A percentile compares a stretch with the other conserved stretches of the same genome.
Conservation (phyloP, 2,113 vertebrate species). For the Scomber japonicus region DNA sequence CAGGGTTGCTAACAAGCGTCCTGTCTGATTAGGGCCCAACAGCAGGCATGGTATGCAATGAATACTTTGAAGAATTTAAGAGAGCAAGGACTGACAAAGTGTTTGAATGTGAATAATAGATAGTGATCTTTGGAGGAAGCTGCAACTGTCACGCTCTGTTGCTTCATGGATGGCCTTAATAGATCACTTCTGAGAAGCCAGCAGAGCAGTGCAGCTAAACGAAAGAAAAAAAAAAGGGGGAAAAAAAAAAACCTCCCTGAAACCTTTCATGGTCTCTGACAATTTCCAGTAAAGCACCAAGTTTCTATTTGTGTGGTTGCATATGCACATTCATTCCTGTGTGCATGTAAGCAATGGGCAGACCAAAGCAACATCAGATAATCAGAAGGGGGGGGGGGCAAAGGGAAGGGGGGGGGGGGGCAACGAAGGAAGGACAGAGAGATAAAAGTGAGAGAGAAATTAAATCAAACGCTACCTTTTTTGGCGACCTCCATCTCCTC, state of each 20-base stretch:
- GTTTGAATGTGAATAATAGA: slow-evolving; percentile 57
- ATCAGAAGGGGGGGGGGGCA: slow-evolving; percentile 3
- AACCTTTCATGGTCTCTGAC: slow-evolving; percentile 24
- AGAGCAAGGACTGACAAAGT: slow-evolving; percentile 9
- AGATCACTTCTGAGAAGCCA: slow-evolving; percentile 48
- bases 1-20: too few species aligned
- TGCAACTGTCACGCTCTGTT: slow-evolving; percentile 34
- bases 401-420: slow-evolving; percentile 1
- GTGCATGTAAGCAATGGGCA: slow-evolving; percentile 38
- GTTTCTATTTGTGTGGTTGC: slow-evolving; percentile 19
- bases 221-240: not conserved
- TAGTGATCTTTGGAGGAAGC: slow-evolving; percentile 45
- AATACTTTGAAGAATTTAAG: slow-evolving; percentile 37
- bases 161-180: slow-evolving; percentile 45
- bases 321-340: slow-evolving; percentile 18
- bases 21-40: too few species aligned
- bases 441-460: slow-evolving; percentile 27
- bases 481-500: slow-evolving; percentile 99
- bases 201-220: slow-evolving; percentile 12
- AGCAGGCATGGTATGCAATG: slow-evolving; percentile 9
- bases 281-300: slow-evolving; percentile 34
- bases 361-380: slow-evolving; percentile 41
- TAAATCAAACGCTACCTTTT: slow-evolving; percentile 89
- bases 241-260: not conserved
- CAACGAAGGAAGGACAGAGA: not conserved